Evolutionary conservation across 2,888 invertebrate species (phyloP).

Genomic region (Acleris literana): DNA sequence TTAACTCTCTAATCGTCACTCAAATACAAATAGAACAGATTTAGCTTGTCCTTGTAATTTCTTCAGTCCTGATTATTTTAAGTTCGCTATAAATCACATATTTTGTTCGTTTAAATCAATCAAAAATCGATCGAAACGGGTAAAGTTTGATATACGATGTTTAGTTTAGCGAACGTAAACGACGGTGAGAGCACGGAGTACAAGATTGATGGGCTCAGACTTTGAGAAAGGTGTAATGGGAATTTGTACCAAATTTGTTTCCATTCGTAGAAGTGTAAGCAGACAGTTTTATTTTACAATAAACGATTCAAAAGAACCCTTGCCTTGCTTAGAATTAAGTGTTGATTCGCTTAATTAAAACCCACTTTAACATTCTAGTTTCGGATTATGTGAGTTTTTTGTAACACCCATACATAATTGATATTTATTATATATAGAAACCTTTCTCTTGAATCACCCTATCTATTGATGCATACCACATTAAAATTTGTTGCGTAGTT

Average conservation of each 20-base stretch:
- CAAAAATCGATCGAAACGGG: background rate
- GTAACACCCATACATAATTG: too few species aligned
- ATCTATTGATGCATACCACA: too few species aligned
- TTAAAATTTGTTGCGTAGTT: background rate
- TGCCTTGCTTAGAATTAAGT: too few species aligned
- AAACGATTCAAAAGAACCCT: too few species aligned
- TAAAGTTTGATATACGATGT: constrained; percentile 13
- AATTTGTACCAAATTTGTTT: constrained; percentile 8
- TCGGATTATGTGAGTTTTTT: too few species aligned
- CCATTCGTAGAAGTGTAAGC: background rate
- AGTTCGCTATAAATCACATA: background rate
- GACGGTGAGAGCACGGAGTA: constrained; percentile 8
- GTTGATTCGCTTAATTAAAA: too few species aligned
- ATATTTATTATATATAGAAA: too few species aligned
- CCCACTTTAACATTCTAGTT: too few species aligned
- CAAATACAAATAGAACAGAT: too few species aligned
- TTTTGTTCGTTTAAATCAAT: constrained; percentile 3
- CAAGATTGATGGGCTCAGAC: constrained; percentile 24
- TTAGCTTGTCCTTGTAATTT: too few species aligned
- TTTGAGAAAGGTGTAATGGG: constrained; percentile 1
- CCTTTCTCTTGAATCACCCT: too few species aligned
- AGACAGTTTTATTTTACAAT: background rate
- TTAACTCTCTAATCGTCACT: too few species aligned
- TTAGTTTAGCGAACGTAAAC: constrained; percentile 5
- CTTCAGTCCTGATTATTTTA: background rate